phyloP scores from a whole-genome alignment of 2,888 invertebrate genomes.

The Drosophila subsilvestris region DNA sequence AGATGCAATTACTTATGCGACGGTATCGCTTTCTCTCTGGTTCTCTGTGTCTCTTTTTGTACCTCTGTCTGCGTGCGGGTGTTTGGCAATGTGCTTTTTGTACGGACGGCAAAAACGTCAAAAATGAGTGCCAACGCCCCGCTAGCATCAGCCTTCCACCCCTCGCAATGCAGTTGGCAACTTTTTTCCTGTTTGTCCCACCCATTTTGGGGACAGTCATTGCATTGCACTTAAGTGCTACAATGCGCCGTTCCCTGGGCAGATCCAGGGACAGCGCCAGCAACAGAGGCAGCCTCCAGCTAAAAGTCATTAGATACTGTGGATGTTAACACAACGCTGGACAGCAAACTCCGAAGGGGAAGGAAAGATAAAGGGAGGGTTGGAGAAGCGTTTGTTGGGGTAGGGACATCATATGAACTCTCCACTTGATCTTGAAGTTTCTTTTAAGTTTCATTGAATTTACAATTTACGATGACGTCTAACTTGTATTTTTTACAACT shows the following conservation, averaged over 20 bases:
- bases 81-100: constrained; percentile 47
- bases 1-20: constrained; percentile 57
- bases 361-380: not conserved
- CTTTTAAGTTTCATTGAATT: not conserved
- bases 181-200: constrained; percentile 21
- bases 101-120: constrained; percentile 56
- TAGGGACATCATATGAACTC: constrained; percentile 17
- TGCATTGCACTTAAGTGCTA: constrained; percentile 70
- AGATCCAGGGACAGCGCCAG: constrained; percentile 23
- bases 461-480: not conserved
- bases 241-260: constrained; percentile 59
- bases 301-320: constrained; percentile 73
- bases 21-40: constrained; percentile 1
- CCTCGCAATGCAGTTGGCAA: not conserved
- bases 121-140: constrained; percentile 54
- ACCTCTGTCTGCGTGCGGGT: constrained; percentile 1
- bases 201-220: constrained; percentile 39
- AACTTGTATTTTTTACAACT: not conserved
- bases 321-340: constrained; percentile 52
- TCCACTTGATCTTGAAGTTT: constrained; percentile 6
- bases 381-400: constrained; percentile 8
- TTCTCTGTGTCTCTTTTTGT: not conserved
- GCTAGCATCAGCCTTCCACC: constrained; percentile 17
- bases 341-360: constrained; percentile 14
- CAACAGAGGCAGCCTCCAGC: constrained; percentile 56